phyloP scores from a whole-genome alignment of 2,113 vertebrate species.

The Agelaius tricolor region DNA sequence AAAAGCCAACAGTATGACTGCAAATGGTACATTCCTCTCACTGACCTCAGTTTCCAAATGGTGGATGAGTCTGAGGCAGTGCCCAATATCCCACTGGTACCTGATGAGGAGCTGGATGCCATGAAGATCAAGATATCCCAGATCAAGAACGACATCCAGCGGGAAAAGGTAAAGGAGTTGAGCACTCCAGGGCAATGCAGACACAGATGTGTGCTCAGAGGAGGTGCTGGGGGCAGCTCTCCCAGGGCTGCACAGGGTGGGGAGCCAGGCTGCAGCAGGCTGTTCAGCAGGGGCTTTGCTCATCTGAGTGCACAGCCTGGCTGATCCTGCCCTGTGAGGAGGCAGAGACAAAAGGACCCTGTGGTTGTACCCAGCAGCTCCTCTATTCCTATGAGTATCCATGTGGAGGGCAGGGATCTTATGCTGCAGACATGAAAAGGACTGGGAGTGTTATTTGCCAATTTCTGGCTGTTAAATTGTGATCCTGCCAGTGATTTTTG shows the following conservation, averaged over 20 bases:
- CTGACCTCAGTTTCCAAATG: slow-evolving; percentile 91
- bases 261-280: not conserved
- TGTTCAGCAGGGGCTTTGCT: not conserved
- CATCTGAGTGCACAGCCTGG: not conserved
- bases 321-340: not conserved
- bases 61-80: slow-evolving; percentile 87
- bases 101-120: slow-evolving; percentile 92
- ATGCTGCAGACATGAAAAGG: not conserved
- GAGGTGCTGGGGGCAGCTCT: not conserved
- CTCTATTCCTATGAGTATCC: not conserved
- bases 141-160: slow-evolving; percentile 92
- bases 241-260: not conserved
- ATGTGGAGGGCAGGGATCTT: not conserved
- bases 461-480: not conserved
- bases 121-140: slow-evolving; percentile 96
- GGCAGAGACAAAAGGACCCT: not conserved
- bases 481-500: not conserved
- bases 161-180: slow-evolving; percentile 83
- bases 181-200: not conserved
- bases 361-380: not conserved
- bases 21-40: slow-evolving; percentile 94
- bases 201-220: not conserved
- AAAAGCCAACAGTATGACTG: slow-evolving; percentile 96
- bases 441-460: not conserved
- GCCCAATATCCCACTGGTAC: slow-evolving; percentile 85